Base-by-base conservation (phyloP, 2,113 vertebrate genomes). In the Symphodus melops region DNA sequence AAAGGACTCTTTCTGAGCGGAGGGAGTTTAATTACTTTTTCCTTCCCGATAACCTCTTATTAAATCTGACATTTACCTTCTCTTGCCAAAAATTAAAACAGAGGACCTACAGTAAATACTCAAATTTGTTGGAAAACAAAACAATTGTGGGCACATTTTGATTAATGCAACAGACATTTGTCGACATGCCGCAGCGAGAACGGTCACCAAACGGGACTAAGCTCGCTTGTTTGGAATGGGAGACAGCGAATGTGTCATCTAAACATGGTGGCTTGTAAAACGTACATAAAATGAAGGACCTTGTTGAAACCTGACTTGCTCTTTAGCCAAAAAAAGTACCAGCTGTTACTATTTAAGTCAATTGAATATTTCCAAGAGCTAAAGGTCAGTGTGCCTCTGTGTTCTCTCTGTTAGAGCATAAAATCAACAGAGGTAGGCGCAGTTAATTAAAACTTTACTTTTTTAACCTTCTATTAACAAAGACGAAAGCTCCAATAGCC, bases 1-100 rank as follows among this genome's bases (percentile, higher is more conserved):
- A 87, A 89, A 86, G 70, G 75, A 72, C 68, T 88, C 58, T 72
- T 80, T 89, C 81, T 83, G 49, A 82, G 52, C 46, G 41, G 69
- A 63, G 75, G 76, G 82, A 77, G 75, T 88, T 89, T 82, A 84
- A 86, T 83, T 77, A 86, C 84, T 82, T 86, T 90, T 88, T 81
- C 85, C 82, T 77, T 89, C 70, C 75, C 63, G 84, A 92, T 91
- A 92, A 86, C 86, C 83, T 88, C 82, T 85, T 85, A 90, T 89
- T 92, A 89, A 86, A 51, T 79, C 49, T 81, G 81, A 90, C 81
- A 75, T 89, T 87, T 81, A 68, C 49, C 58, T 59, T 77, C 80
- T 57, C 28, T 64, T 64, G 81, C 79, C 82, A 88, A 81, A 84
- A 64, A 67, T 58, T 69, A 33, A 79, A 84, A 84, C 71, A 77